phyloP scores from a whole-genome alignment of 2,888 invertebrate species.

The Dascillus cervinus region DNA sequence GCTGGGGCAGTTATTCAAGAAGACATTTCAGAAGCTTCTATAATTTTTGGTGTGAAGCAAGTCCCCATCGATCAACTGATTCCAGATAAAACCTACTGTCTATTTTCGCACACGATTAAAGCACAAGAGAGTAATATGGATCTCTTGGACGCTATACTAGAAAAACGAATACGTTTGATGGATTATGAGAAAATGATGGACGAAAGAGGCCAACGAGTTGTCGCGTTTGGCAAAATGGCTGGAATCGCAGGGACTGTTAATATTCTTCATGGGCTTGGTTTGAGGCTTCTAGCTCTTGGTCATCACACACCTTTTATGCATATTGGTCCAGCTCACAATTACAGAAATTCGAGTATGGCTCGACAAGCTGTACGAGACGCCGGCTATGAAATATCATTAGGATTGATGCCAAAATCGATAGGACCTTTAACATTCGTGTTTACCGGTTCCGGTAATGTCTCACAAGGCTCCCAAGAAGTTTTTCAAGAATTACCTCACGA shows the following conservation, averaged over 20 bases:
- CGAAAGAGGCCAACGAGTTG: conserved; percentile 78
- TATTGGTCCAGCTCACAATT: conserved; percentile 97
- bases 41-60: conserved; percentile 97
- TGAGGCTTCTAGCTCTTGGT: conserved; percentile 87
- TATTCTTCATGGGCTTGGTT: conserved; percentile 93
- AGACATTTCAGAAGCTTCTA: conserved; percentile 91
- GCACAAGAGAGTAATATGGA: conserved; percentile 99
- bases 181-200: conserved; percentile 97
- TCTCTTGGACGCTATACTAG: conserved; percentile 87
- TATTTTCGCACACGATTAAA: conserved; percentile 99
- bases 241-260: conserved; percentile 98
- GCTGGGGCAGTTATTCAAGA: conserved; percentile 92
- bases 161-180: conserved; percentile 91
- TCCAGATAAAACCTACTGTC: conserved; percentile 95
- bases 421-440: conserved; percentile 97
- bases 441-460: conserved; percentile 96
- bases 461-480: conserved; percentile 82
- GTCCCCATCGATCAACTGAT: conserved; percentile 86
- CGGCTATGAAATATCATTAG: conserved; percentile 94
- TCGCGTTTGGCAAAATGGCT: conserved; percentile 98
- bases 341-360: conserved; percentile 96
- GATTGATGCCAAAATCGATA: conserved; percentile 93
- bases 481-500: conserved; percentile 97
- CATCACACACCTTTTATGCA: conserved; percentile 99
- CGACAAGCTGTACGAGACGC: conserved; percentile 95